These are phyloP conservation scores for Scopus umbretta DNA, from an alignment of 2,113 vertebrate genomes.

Conservation along the genomic window DNA sequence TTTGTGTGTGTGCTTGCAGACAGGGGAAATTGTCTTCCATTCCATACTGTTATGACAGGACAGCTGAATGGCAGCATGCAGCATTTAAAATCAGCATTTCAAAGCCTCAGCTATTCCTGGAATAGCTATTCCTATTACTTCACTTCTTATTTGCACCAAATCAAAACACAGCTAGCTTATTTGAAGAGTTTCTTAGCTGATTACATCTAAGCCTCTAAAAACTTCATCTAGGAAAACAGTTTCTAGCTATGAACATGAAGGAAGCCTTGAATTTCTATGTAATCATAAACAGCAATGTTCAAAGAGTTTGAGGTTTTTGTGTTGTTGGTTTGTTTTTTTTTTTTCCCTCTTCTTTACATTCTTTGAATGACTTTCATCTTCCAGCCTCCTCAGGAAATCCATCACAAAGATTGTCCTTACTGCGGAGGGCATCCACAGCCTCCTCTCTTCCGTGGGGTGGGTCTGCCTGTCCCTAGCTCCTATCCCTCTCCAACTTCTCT, in stretches of 20 bases:
- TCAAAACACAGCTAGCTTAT: neutral
- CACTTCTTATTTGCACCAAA: slow-evolving; percentile 38
- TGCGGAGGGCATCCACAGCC: neutral
- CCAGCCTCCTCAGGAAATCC: neutral
- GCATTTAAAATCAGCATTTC: slow-evolving; percentile 46
- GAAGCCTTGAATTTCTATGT: neutral
- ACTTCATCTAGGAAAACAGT: slow-evolving; percentile 19
- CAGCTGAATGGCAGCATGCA: neutral
- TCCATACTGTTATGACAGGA: neutral
- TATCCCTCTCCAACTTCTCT: neutral
- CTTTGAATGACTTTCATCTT: neutral
- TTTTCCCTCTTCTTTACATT: neutral
- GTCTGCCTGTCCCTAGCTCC: neutral
- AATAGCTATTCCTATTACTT: slow-evolving; percentile 49
- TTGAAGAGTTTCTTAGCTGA: slow-evolving; percentile 50
- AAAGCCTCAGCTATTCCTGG: slow-evolving; percentile 42
- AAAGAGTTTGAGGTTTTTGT: neutral
- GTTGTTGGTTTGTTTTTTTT: neutral
- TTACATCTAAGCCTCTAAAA: slow-evolving; percentile 38
- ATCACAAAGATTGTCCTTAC: neutral
- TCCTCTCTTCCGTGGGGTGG: neutral
- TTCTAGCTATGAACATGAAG: neutral
- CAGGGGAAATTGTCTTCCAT: neutral
- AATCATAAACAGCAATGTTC: neutral
- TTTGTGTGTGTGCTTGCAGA: neutral